Evolutionary conservation across 2,113 vertebrate genomes (phyloP), one percentile per base, ranked within the genome.

Genomic region (Entomyzon cyanotis): DNA sequence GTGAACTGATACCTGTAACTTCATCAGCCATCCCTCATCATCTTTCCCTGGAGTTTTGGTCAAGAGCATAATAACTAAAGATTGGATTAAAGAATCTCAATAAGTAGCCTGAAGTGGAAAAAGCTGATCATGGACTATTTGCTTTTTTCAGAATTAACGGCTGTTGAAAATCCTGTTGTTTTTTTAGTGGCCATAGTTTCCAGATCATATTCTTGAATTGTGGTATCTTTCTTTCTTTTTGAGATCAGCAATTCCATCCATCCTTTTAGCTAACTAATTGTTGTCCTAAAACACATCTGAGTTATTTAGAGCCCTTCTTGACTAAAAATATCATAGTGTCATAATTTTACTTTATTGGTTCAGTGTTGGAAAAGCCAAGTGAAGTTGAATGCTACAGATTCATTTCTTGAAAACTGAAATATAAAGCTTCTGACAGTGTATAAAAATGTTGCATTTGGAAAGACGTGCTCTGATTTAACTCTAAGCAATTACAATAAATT

Each of bases 401-500:
- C 3, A 28, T 80, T 85, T 33, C 11, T 75, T 93, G 77, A 67
- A 90, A 93, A 87, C 33, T 80, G 41, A 83, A 86, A 78, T 81
- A 62, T 35, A 49, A 28, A 77, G 71, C 20, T 75, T 67, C 53
- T 82, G 56, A 86, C 49, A 71, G 41, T 47, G 35, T 69, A 55
- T 87, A 69, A 84, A 95, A 96, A 73, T 37, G 17, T 63, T 74
- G 35, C 33, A 55, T 74, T 73, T 60, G 41, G 62, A 91, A 62
- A 83, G 27, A 78, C 6, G 28, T 53, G 27, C 31, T 75, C 58
- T 65, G 80, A 77, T 84, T 78, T 89, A 73, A 92, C 23, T 62
- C 30, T 55, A 53, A 67, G 23, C 25, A 95, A 84, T 96, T 90
- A 63, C 30, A 68, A 52, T 91, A 71, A 89, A 91, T 96, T 68